These are phyloP conservation scores for Dendrolimus punctatus DNA, from an alignment of 1,140 invertebrate species.

Conservation along the genomic window DNA sequence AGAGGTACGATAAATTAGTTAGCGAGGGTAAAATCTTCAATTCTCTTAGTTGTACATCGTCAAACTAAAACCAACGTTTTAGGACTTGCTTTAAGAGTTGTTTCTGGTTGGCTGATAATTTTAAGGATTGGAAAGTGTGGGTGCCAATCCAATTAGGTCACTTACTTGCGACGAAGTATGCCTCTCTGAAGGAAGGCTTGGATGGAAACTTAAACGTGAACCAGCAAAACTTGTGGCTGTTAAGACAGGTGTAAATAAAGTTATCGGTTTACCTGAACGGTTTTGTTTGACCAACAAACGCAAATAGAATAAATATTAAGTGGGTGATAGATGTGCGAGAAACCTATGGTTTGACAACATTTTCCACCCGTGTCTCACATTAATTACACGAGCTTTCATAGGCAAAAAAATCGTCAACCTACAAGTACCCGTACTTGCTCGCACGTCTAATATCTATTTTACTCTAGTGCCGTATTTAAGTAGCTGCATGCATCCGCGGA, in stretches of 20 bases:
- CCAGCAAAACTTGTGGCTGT: neutral
- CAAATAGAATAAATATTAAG: too few species aligned
- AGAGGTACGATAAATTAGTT: slow-evolving; percentile 27
- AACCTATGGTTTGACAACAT: too few species aligned
- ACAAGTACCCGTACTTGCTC: too few species aligned
- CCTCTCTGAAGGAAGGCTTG: slow-evolving; percentile 15
- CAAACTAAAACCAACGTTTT: slow-evolving; percentile 9
- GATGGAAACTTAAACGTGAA: slow-evolving; percentile 13
- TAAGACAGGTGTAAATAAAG: neutral
- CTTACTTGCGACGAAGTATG: slow-evolving; percentile 19
- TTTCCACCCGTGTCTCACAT: too few species aligned
- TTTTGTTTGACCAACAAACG: too few species aligned
- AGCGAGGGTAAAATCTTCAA: slow-evolving; percentile 18
- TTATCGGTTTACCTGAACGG: too few species aligned
- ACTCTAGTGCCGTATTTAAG: too few species aligned
- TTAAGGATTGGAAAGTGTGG: slow-evolving; percentile 20
- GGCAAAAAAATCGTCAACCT: too few species aligned
- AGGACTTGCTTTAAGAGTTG: neutral
- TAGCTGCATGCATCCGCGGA: too few species aligned
- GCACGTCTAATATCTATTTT: too few species aligned
- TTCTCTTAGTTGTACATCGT: neutral
- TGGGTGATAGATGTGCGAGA: too few species aligned
- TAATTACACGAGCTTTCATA: too few species aligned
- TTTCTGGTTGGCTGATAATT: slow-evolving; percentile 5
- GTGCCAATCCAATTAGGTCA: slow-evolving; percentile 31